phyloP scores from a whole-genome alignment of 2,888 invertebrate genomes.

The Mechanitis mazaeus region DNA sequence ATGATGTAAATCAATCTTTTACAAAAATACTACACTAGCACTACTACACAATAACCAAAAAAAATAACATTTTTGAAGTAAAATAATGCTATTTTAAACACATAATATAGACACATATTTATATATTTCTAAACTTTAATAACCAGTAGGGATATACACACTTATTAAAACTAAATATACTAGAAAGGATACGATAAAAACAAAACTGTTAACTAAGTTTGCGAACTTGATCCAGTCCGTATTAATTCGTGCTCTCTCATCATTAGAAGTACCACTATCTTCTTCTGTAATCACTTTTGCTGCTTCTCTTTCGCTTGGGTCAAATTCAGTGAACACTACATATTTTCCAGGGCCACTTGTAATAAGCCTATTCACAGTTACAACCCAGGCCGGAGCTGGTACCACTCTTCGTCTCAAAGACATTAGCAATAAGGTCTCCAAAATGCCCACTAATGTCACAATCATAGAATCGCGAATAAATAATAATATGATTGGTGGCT shows the following conservation, averaged over 20 bases:
- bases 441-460: constrained; percentile 51
- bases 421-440: constrained; percentile 58
- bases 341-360: constrained; percentile 58
- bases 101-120: too few species aligned
- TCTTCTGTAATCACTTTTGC: constrained; percentile 42
- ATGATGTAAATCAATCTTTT: too few species aligned
- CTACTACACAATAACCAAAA: too few species aligned
- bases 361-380: constrained; percentile 47
- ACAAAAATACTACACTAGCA: too few species aligned
- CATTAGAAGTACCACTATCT: constrained; percentile 25
- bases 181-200: constrained; percentile 49
- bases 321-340: constrained; percentile 65
- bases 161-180: constrained; percentile 55
- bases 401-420: constrained; percentile 44
- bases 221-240: constrained; percentile 64
- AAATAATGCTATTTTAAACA: too few species aligned
- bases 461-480: constrained; percentile 68
- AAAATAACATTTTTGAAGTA: too few species aligned
- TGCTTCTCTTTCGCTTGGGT: constrained; percentile 47
- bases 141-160: constrained; percentile 55
- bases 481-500: constrained; percentile 73
- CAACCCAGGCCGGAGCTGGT: constrained; percentile 56
- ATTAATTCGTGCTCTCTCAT: constrained; percentile 34
- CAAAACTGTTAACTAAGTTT: constrained; percentile 54
- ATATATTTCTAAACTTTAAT: constrained; percentile 8